A percentile compares a stretch with the other conserved stretches of the same genome.
These are phyloP conservation scores for Danio choprae DNA, from an alignment of 2,797 vertebrate genomes.

Conservation along the genomic window DNA sequence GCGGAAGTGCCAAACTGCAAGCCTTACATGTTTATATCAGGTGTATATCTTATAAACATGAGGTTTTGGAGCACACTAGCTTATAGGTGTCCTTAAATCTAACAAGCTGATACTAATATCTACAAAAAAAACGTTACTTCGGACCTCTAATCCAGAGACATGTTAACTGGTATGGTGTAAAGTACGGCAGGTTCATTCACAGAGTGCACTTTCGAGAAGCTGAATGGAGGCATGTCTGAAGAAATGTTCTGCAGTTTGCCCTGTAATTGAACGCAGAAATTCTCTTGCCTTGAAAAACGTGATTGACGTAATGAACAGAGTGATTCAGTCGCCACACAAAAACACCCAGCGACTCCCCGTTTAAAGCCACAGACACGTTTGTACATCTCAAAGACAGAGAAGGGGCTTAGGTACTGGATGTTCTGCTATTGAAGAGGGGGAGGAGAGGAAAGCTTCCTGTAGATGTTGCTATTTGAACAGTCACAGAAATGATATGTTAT, in stretches of 20 bases:
- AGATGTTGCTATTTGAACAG: neutral
- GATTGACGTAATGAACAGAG: constrained; percentile 30
- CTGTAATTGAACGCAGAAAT: neutral
- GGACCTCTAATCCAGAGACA: neutral
- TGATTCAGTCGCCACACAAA: constrained; percentile 31
- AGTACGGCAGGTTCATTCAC: neutral
- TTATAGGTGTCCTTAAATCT: too few relatives aligned
- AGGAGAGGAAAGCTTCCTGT: neutral
- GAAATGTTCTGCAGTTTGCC: neutral
- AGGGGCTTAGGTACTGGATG: constrained; percentile 23
- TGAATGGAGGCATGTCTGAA: neutral
- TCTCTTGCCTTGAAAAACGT: neutral
- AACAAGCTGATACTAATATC: too few relatives aligned
- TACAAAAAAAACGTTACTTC: too few relatives aligned
- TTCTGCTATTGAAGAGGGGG: constrained; percentile 1
- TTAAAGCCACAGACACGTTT: constrained; percentile 7
- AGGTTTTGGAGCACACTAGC: too few relatives aligned
- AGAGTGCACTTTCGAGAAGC: neutral
- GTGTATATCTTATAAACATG: too few relatives aligned
- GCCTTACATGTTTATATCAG: too few relatives aligned
- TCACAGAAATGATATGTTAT: constrained; percentile 12
- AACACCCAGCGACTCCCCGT: neutral
- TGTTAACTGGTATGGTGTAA: neutral
- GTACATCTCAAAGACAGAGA: neutral
- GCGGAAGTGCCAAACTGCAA: too few relatives aligned